These are phyloP conservation scores for Macropodus opercularis DNA, from an alignment of 2,797 vertebrate species.

Conservation along the genomic window DNA sequence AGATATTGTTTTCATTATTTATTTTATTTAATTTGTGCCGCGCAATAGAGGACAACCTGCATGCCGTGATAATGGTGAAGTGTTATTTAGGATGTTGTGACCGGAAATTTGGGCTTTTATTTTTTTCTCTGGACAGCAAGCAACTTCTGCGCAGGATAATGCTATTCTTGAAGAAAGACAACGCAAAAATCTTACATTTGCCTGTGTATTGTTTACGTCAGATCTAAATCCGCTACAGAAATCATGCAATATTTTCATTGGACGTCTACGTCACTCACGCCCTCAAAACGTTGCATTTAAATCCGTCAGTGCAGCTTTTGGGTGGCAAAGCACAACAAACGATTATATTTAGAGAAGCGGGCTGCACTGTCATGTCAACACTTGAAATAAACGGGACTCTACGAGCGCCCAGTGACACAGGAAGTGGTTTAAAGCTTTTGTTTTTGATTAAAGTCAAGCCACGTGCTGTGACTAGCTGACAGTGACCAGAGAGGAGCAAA, in stretches of 20 bases:
- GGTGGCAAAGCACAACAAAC: too few relatives aligned
- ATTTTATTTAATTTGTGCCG: fast-evolving
- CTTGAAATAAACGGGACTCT: fast-evolving
- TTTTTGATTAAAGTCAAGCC: slow-evolving; percentile 19
- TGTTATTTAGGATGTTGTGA: slow-evolving; percentile 31
- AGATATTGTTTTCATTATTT: fast-evolving
- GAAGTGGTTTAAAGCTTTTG: slow-evolving; percentile 43
- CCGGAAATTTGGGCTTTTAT: background rate
- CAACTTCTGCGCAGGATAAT: background rate
- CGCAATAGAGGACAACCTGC: fast-evolving
- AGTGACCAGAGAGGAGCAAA: slow-evolving; percentile 1
- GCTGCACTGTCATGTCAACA: too few relatives aligned
- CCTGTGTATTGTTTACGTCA: background rate
- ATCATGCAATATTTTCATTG: slow-evolving; percentile 13
- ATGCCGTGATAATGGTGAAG: fast-evolving
- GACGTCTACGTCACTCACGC: background rate
- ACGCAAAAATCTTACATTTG: background rate
- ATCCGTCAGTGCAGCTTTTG: fast-evolving
- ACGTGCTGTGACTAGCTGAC: background rate
- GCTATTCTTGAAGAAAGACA: slow-evolving; percentile 26
- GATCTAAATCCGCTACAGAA: background rate
- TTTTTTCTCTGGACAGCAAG: slow-evolving; percentile 5
- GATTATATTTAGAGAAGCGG: too few relatives aligned
- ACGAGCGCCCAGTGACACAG: slow-evolving; percentile 36
- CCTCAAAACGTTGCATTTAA: background rate